Conservation (phyloP, 1,140 invertebrate genomes). For the Antheraea pernyi region DNA sequence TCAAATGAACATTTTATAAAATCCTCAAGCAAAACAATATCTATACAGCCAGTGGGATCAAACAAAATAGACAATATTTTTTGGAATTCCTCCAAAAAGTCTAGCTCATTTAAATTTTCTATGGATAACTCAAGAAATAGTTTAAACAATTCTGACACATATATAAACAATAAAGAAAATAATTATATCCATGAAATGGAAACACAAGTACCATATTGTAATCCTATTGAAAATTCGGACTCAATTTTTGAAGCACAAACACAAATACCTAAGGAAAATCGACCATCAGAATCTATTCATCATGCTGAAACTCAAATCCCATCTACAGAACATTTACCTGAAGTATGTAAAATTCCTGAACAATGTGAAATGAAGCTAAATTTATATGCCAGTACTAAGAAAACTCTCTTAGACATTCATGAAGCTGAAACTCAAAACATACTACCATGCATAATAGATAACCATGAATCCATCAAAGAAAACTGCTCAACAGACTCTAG, state of each 20-base stretch:
- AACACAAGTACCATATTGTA: slow-evolving; percentile 30
- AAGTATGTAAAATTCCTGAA: slow-evolving; percentile 38
- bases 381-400: slow-evolving; percentile 43
- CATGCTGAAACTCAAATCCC: slow-evolving; percentile 44
- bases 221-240: slow-evolving; percentile 15
- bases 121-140: slow-evolving; percentile 32
- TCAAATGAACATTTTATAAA: slow-evolving; percentile 40
- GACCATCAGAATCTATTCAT: slow-evolving; percentile 31
- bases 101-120: slow-evolving; percentile 45
- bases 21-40: slow-evolving; percentile 38
- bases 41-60: slow-evolving; percentile 44
- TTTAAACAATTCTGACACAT: neutral
- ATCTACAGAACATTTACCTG: slow-evolving; percentile 35
- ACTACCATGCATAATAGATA: slow-evolving; percentile 9
- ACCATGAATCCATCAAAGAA: slow-evolving; percentile 22
- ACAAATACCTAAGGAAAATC: slow-evolving; percentile 23
- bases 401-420: slow-evolving; percentile 46
- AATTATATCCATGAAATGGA: slow-evolving; percentile 47
- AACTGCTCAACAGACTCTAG: slow-evolving; percentile 14
- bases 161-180: slow-evolving; percentile 3
- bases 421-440: slow-evolving; percentile 46
- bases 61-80: slow-evolving; percentile 56
- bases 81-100: slow-evolving; percentile 55
- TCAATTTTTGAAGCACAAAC: slow-evolving; percentile 32
- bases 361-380: slow-evolving; percentile 40